Evolutionary conservation across 2,797 vertebrate genomes (phyloP), one percentile per base, ranked within the genome.

Genomic region (Poecilia wingei): DNA sequence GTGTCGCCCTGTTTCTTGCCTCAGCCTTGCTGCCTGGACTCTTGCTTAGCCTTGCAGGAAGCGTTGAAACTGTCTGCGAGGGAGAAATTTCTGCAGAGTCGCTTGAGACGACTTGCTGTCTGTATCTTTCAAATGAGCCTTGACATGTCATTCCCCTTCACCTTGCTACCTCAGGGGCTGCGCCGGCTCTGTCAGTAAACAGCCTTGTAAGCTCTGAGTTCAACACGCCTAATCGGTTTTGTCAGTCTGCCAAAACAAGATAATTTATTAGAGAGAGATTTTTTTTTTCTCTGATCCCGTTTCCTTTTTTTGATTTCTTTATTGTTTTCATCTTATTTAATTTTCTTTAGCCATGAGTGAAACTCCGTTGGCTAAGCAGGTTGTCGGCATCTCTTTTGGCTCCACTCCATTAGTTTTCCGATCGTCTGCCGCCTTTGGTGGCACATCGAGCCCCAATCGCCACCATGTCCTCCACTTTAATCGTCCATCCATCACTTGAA

Each of bases 141-240:
- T 86, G 92, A 93, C 94, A 80, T 92, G 91, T 92, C 86, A 93
- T 94, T 94, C 84, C 74, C 82, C 82, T 82, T 89, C 89, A 86
- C 86, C 87, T 77, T 74, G 82, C 80, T 84, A 79, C 89, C 86
- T 87, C 78, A 55, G 85, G 86, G 88, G 79, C 76, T 82, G 64
- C 64, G 79, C 88, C 89, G 79, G 75, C 83, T 73, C 72, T 53
- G 82, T 91, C 89, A 86, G 71, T 90, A 88, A 89, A 90, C 83
- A 76, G 51, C 59, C 81, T 79, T 81, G 84, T 90, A 89, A 78
- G 64, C 80, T 76, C 69, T 77, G 79, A 84, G 88, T 76, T 84
- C 70, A 80, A 55, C 74, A 36, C 61, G 70, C 57, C 57, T 43
- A 68, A 76, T 66, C 81, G 82, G 73, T 82, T 87, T 81, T 71